Evolutionary conservation across 1,140 invertebrate genomes (phyloP), one percentile per base, ranked within the genome.

Genomic region (Scaptomyza pallida): DNA sequence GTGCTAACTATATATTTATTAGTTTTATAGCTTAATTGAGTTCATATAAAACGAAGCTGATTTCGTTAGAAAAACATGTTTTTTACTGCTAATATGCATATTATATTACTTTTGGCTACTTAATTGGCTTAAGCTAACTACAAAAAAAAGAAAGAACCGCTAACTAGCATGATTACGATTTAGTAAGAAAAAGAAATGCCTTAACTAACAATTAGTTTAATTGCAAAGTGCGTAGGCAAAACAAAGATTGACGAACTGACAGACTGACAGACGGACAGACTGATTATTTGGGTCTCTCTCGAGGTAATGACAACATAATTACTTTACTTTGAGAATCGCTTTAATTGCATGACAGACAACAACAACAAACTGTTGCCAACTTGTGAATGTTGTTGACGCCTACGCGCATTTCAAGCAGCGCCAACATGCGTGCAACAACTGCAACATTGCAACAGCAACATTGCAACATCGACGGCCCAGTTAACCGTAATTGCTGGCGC

Each of bases 401-500:
- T 74, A 82, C 78, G 64, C 71, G 56, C 26, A 30, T 30, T 19
- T 45, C 0, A 35, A 56, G 45, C 19, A 21, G 47, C 41, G 8
- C 37, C 50, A 80, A 77, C 63, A 75, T 82, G 78, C 78, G 78
- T 81, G 78, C 37, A 62, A 33, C 35, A 44, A 33, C 26, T 8
- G 1, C 47, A 16, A 50, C 26, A 30, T 8, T 9, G 5, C 26
- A 15, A 16, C 19, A 59, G 33, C 56, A 44, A 33, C 47, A n/a
- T n/a, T n/a, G n/a, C n/a, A 68, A 61, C 45, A 51, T 35, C 8
- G 26, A 16, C 75, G 43, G 76, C 60, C 80, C 80, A 83, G 78
- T 81, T 82, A 81, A 82, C 79, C 75, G 78, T 83, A 82, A 83
- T 83, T 82, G 79, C 79, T 78, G 75, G 79, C 75, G 78, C 75